phyloP scores from a whole-genome alignment of 2,113 vertebrate species.

The Seriola dumerili region DNA sequence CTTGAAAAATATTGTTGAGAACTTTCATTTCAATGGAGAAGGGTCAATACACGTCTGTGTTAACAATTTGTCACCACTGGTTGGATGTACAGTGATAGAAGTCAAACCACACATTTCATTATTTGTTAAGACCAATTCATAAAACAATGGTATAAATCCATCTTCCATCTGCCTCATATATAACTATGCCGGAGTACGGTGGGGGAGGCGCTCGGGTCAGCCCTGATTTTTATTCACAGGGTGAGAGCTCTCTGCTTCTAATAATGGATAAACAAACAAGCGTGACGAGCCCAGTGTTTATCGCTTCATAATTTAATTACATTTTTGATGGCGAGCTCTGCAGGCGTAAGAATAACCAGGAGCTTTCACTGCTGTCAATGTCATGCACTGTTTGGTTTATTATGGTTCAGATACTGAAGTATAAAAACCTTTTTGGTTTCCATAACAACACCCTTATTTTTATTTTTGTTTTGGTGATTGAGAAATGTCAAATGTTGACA shows the following conservation, averaged over 20 bases:
- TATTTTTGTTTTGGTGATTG: neutral
- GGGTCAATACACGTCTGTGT: neutral
- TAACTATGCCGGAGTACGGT: neutral
- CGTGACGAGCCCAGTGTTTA: constrained; percentile 58
- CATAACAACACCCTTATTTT: neutral
- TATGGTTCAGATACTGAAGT: constrained; percentile 28
- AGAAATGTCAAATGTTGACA: constrained; percentile 18
- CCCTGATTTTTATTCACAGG: constrained; percentile 59
- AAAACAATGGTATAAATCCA: constrained; percentile 15
- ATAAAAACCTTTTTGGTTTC: constrained; percentile 11
- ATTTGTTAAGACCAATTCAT: neutral
- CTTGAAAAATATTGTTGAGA: neutral
- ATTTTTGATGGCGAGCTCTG: constrained; percentile 66
- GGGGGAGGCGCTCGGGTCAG: neutral
- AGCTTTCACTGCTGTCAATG: constrained; percentile 39
- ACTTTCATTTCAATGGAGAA: neutral
- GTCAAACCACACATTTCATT: constrained; percentile 4
- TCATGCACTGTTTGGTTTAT: constrained; percentile 37
- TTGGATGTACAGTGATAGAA: neutral
- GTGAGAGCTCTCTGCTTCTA: constrained; percentile 53
- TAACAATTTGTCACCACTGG: neutral
- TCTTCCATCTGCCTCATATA: constrained; percentile 19
- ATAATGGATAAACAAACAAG: constrained; percentile 76
- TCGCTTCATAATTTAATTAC: constrained; percentile 76
- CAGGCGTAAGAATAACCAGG: constrained; percentile 60